Percentiles rank a stretch among this genome's conserved stretches.
Conservation (phyloP, 2,113 vertebrate genomes). For the Chroicocephalus ridibundus region DNA sequence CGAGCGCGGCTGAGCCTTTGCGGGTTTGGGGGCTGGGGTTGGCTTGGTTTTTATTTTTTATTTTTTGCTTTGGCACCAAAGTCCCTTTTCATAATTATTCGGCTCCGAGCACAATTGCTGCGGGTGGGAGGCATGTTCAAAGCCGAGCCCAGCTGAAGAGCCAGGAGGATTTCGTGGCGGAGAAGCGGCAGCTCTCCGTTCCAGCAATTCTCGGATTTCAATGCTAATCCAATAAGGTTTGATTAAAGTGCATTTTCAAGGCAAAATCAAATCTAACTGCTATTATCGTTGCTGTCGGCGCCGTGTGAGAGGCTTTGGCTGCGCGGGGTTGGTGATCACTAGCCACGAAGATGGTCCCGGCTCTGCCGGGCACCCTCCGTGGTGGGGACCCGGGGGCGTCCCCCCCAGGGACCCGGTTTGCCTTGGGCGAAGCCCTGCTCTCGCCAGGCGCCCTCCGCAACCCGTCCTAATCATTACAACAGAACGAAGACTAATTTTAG, state of each 20-base stretch:
- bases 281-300: neutral
- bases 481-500: neutral
- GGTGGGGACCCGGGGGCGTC: neutral
- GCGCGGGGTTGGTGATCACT: accelerated
- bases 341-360: accelerated
- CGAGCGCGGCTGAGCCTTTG: accelerated
- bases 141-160: neutral
- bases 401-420: accelerated
- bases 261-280: neutral
- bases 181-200: neutral
- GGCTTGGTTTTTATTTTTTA: neutral
- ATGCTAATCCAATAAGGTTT: neutral
- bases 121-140: neutral
- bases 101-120: neutral
- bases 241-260: neutral
- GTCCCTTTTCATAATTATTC: neutral
- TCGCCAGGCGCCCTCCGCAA: neutral
- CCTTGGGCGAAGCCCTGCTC: neutral
- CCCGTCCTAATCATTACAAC: neutral
- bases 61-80: neutral
- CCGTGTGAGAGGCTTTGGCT: neutral
- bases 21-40: neutral
- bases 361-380: neutral
- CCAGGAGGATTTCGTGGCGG: neutral
- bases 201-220: neutral